Conservation (phyloP, 2,797 vertebrate species). For the Myotis findleyi region DNA sequence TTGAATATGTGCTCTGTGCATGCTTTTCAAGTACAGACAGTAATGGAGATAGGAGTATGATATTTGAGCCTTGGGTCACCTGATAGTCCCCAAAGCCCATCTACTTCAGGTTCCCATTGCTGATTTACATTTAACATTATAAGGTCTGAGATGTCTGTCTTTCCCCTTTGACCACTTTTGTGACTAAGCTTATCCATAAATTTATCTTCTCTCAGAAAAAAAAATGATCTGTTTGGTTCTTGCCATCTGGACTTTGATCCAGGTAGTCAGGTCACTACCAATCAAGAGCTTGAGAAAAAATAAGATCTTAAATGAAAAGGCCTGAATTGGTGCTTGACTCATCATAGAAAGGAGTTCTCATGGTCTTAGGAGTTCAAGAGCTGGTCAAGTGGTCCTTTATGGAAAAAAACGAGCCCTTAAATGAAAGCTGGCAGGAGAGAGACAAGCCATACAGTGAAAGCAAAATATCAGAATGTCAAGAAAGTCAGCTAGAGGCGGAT, state of each 20-base stretch:
- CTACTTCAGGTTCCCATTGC: background rate
- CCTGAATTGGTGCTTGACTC: background rate
- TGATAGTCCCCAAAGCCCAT: background rate
- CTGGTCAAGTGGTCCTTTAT: background rate
- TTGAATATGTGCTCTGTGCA: background rate
- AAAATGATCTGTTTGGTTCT: background rate
- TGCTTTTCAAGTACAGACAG: background rate
- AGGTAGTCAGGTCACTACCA: background rate
- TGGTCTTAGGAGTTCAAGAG: background rate
- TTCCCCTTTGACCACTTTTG: background rate
- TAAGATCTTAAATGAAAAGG: background rate
- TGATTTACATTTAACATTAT: background rate
- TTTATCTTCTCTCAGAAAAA: background rate
- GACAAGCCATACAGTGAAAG: background rate
- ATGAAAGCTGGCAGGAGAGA: background rate
- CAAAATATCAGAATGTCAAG: background rate
- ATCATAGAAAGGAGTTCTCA: background rate
- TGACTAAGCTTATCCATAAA: background rate
- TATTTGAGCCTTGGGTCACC: background rate
- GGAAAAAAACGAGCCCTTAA: background rate
- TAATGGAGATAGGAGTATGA: background rate
- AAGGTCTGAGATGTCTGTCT: background rate
- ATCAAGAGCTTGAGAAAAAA: background rate
- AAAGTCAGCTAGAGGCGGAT: background rate
- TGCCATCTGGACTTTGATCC: background rate